Evolutionary conservation across 1,140 invertebrate species (phyloP).

Genomic region (Cyclargus thomasi): DNA sequence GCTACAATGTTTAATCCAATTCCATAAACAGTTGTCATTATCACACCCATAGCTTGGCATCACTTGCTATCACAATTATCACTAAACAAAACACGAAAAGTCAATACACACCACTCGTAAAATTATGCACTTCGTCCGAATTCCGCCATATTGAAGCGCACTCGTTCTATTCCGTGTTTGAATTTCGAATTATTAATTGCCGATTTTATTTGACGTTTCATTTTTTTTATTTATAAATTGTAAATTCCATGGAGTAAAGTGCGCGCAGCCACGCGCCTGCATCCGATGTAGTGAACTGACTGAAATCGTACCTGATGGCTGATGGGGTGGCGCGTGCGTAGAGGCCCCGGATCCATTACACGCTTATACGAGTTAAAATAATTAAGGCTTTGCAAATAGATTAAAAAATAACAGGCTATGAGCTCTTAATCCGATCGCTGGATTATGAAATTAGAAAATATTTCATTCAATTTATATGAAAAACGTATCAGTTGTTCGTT

Average conservation of each 20-base stretch:
- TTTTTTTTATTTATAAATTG: conserved; percentile 41
- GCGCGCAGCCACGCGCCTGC: conserved; percentile 48
- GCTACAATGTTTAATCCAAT: conserved; percentile 61
- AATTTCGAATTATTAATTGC: conserved; percentile 43
- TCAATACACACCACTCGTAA: conserved; percentile 49
- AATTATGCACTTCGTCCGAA: conserved; percentile 33
- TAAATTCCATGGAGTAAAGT: conserved; percentile 28
- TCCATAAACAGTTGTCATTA: conserved; percentile 61
- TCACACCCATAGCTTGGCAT: conserved; percentile 67
- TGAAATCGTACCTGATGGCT: conserved; percentile 55
- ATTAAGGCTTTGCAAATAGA: conserved; percentile 23
- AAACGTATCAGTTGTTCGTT: background rate
- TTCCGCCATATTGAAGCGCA: conserved; percentile 28
- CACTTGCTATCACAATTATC: conserved; percentile 63
- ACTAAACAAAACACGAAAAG: conserved; percentile 67
- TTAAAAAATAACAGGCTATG: conserved; percentile 13
- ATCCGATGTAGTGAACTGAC: conserved; percentile 40
- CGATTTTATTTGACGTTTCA: conserved; percentile 40
- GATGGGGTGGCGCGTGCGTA: conserved; percentile 65
- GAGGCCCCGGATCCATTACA: conserved; percentile 26
- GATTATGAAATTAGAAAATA: background rate
- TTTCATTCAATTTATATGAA: background rate
- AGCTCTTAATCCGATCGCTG: background rate
- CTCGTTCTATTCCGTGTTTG: conserved; percentile 27
- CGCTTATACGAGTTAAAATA: conserved; percentile 35